phyloP scores from a whole-genome alignment of 2,797 vertebrate species.

The Myiotriccus ornatus region DNA sequence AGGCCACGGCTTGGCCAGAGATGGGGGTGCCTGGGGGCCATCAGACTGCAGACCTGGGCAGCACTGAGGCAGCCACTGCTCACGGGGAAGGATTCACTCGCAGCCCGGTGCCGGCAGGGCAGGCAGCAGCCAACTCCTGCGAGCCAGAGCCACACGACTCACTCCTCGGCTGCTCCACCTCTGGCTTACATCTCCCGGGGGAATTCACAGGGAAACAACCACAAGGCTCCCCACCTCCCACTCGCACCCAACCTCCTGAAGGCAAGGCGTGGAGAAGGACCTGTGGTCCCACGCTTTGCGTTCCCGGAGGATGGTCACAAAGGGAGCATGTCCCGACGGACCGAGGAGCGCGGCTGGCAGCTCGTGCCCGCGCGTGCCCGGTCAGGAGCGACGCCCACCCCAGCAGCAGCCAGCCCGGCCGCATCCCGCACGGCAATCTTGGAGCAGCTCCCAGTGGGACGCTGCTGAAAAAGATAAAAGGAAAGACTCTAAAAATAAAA shows the following conservation, averaged over 20 bases:
- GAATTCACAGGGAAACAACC: not conserved
- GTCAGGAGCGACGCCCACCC: not conserved
- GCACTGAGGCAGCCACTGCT: not conserved
- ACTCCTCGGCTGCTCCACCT: not conserved
- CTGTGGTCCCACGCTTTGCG: accelerated
- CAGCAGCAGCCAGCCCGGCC: not conserved
- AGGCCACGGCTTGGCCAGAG: not conserved
- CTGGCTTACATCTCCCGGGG: not conserved
- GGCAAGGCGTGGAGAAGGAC: accelerated
- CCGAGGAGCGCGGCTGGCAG: not conserved
- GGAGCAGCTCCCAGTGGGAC: constrained; percentile 68
- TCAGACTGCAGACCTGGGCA: not conserved
- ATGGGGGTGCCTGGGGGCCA: not conserved
- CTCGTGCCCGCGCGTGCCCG: not conserved
- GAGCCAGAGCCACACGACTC: not conserved
- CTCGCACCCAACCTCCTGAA: not conserved
- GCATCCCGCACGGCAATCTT: not conserved
- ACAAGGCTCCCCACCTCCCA: not conserved
- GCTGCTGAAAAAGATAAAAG: constrained; percentile 30
- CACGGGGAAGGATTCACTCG: accelerated
- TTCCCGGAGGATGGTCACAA: accelerated
- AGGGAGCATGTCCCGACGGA: accelerated
- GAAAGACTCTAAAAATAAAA: constrained; percentile 56
- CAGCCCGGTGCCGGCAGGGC: accelerated
- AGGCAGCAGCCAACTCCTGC: not conserved